Evolutionary conservation across 2,888 invertebrate species (phyloP), one percentile per base, ranked within the genome.

Genomic region (Drosophila robusta): DNA sequence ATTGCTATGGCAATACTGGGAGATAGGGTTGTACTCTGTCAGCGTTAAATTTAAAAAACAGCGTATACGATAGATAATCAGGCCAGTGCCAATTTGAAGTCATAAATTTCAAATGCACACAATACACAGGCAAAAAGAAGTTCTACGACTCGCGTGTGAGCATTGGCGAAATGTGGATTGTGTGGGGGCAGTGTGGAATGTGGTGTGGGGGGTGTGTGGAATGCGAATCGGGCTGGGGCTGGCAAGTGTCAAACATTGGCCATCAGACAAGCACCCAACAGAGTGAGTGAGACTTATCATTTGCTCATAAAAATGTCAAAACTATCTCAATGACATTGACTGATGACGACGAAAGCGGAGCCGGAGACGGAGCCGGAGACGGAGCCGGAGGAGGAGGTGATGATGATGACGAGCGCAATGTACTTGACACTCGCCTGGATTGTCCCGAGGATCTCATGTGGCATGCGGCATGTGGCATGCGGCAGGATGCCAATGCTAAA

Each of bases 281-380:
- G 67, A 76, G 78, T 68, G 67, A 78, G 78, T 71, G 87, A 57
- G 87, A 75, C 88, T 87, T 87, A 88, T 87, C 87, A 89, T 77
- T 80, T 75, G 78, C 89, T 89, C 89, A 87, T 87, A 89, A 87
- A 89, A 87, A 86, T 88, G 87, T 86, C 89, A 89, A 83, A 87
- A 87, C 89, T 87, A 89, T 88, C 80, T 75, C 63, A 65, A 62
- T 79, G 89, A 90, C 89, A 77, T 77, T 90, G 89, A 89, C 84
- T 89, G 90, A 89, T 90, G 89, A 80, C 78, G 62, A 58, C 34
- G 34, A 34, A 34, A 34, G 34, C 54, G 4, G 4, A 63, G 34
- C 3, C 47, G 63, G 47, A 64, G 54, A 14, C 32, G 64, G 34
- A 34, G 52, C 8, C 42, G 77, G 51, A 18, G 70, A 57, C 7